phyloP scores from a whole-genome alignment of 2,797 vertebrate species.

The Anomalospiza imberbis region DNA sequence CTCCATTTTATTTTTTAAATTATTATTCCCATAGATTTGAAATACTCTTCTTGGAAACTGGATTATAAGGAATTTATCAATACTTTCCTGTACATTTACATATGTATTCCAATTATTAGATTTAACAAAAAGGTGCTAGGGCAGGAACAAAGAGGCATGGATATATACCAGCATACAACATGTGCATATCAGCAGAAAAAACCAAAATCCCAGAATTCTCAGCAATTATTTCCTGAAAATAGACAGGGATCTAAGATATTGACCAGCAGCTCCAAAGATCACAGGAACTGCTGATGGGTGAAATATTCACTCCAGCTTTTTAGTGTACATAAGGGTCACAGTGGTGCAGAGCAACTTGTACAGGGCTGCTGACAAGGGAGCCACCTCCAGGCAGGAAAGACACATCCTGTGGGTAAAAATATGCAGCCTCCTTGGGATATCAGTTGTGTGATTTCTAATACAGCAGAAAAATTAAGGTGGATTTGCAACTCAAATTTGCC shows the following conservation, averaged over 20 bases:
- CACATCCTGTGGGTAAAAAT: neutral
- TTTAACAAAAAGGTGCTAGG: neutral
- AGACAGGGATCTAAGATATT: neutral
- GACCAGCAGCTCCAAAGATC: neutral
- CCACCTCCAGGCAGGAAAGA: neutral
- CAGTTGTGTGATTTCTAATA: neutral
- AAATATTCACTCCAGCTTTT: neutral
- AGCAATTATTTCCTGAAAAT: neutral
- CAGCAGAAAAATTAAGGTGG: neutral
- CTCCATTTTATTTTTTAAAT: neutral
- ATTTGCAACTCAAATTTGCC: neutral
- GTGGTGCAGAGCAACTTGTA: neutral
- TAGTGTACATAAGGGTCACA: neutral
- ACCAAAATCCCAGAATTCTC: neutral
- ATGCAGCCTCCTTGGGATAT: neutral
- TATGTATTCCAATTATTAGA: neutral
- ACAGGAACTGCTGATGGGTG: fast-evolving
- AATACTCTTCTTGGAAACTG: neutral
- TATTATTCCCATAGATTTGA: neutral
- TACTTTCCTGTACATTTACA: neutral
- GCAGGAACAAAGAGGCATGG: neutral
- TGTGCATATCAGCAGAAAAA: neutral
- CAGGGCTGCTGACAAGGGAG: neutral
- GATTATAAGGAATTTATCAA: neutral
- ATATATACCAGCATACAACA: neutral